Evolutionary conservation across 2,888 invertebrate species (phyloP), one percentile per base, ranked within the genome.

Genomic region (Campoplex capitator): DNA sequence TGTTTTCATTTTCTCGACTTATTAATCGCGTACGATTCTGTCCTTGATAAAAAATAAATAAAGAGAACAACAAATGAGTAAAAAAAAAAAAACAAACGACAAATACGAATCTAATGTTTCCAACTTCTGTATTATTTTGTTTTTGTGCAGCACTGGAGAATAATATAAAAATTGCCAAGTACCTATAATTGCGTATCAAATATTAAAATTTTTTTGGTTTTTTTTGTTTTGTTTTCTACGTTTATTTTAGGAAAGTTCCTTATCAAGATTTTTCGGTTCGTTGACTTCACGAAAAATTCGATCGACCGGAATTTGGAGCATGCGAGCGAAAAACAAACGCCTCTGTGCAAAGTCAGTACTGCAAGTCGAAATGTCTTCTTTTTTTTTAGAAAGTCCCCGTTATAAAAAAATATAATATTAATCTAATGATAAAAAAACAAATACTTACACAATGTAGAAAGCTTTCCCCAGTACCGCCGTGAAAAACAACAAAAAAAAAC

Each of bases 391-490:
- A 56, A 35, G 65, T 82, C 62, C 81, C 73, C 84, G 80, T 77
- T 70, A 68, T 84, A 13, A 87, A 80, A 4, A 84, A 75, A 70
- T 87, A 87, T 84, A 76, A 81, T 86, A 77, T 81, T 83, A 83
- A 65, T 80, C 76, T 82, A 78, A 74, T 78, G 76, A 38, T 80
- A 51, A 80, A 51, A 56, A 56, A 79, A 35, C 32, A 83, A 86
- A 79, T 65, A 76, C 58, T 42, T 74, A 83, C 56, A 83, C 84
- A 74, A 87, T 84, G 84, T 87, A 88, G 83, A 86, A 85, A 83
- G 84, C 82, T 85, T 87, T 42, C 80, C 48, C 79, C 70, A 83
- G 71, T 84, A 84, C 48, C 71, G 77, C 80, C 76, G 83, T 79
- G 83, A 83, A 67, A 80, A 85, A 62, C 35, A 74, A 79, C 42